Percentiles rank a stretch among this genome's conserved stretches.
Evolutionary conservation across 2,113 vertebrate genomes (phyloP).

Genomic region (Mirza zaza): DNA sequence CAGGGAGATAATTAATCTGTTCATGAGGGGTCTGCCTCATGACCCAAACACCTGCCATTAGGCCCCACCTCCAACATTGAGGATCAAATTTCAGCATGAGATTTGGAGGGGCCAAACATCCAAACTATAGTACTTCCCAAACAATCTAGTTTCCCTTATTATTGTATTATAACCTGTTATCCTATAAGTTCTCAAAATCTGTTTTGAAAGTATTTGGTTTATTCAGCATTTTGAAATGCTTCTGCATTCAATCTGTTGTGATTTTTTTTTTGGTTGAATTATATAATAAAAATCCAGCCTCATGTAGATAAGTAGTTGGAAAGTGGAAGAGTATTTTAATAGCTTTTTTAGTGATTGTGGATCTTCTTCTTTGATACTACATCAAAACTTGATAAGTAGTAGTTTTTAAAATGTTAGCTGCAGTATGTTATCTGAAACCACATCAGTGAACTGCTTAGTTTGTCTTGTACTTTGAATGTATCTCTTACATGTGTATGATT

Average conservation of each 20-base stretch:
- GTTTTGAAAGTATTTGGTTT: neutral
- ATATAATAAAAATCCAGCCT: neutral
- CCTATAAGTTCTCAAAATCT: constrained; percentile 34
- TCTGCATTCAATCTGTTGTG: neutral
- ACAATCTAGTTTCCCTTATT: constrained; percentile 2
- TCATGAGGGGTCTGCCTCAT: neutral
- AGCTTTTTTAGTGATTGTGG: neutral
- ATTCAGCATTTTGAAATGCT: neutral
- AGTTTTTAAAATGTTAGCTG: constrained; percentile 30
- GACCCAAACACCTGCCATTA: neutral
- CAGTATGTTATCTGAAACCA: neutral
- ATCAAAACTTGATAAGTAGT: constrained; percentile 2
- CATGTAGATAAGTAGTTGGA: neutral
- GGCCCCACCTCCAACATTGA: neutral
- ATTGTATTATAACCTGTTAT: neutral
- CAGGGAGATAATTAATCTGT: neutral
- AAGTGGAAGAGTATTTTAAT: constrained; percentile 30
- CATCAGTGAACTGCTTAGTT: neutral
- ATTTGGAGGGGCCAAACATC: neutral
- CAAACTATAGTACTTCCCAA: neutral
- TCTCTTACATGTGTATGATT: neutral
- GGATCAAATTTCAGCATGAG: neutral
- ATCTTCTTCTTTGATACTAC: constrained; percentile 34
- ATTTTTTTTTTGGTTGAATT: neutral
- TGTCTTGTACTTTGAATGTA: neutral